These are phyloP conservation scores for Vicugna pacos DNA, from an alignment of 2,113 vertebrate species.

Conservation along the genomic window DNA sequence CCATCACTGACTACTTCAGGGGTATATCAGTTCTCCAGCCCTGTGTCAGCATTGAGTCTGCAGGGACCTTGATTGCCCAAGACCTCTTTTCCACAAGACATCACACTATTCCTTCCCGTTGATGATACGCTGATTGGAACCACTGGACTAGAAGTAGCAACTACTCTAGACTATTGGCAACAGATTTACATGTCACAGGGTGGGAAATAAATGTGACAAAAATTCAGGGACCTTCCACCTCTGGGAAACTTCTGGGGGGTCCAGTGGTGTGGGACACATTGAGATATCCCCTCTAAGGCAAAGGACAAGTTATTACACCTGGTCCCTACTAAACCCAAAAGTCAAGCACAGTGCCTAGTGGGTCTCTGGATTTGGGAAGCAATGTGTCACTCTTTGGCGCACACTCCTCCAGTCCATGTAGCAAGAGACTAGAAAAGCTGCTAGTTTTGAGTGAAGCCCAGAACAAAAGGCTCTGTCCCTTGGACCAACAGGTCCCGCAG, in stretches of 20 bases:
- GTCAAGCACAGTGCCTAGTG: neutral
- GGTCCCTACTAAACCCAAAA: neutral
- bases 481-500: neutral
- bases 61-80: neutral
- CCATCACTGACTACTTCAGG: neutral
- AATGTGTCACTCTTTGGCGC: neutral
- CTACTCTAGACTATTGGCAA: neutral
- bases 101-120: neutral
- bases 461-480: neutral
- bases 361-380: neutral
- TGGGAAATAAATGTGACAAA: neutral
- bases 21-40: neutral
- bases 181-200: neutral
- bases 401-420: neutral
- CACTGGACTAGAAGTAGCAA: neutral
- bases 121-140: neutral
- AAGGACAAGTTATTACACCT: neutral
- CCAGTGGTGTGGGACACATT: neutral
- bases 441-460: neutral
- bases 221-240: neutral
- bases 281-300: neutral
- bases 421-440: neutral
- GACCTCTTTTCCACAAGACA: neutral
- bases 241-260: neutral
- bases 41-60: neutral